phyloP scores from a whole-genome alignment of 2,113 vertebrate genomes.

The Stercorarius parasiticus region DNA sequence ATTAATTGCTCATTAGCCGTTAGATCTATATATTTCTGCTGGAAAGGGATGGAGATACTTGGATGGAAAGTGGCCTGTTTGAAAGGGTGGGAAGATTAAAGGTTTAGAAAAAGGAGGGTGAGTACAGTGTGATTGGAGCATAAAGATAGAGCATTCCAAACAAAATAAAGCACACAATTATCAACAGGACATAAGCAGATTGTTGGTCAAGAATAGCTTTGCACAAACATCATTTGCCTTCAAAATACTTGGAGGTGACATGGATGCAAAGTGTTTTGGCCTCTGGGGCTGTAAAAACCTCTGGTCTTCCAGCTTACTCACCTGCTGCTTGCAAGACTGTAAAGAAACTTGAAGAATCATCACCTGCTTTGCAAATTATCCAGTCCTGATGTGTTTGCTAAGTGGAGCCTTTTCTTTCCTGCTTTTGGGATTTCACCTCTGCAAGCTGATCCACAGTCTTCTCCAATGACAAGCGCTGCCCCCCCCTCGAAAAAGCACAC shows the following conservation, averaged over 20 bases:
- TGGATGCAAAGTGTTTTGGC: neutral
- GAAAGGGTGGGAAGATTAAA: neutral
- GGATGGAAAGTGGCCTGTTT: neutral
- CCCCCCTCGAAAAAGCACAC: neutral
- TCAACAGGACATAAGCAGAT: neutral
- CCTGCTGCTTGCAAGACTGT: neutral
- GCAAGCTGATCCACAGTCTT: neutral
- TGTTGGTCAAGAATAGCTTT: fast-evolving
- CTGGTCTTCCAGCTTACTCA: neutral
- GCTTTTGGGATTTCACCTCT: neutral
- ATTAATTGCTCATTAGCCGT: neutral
- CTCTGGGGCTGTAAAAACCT: neutral
- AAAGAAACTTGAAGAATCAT: neutral
- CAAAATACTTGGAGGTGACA: neutral
- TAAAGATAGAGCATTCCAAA: neutral
- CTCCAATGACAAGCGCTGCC: neutral
- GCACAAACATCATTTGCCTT: neutral
- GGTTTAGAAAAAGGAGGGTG: neutral
- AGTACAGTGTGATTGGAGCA: neutral
- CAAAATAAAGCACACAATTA: neutral
- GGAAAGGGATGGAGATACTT: neutral
- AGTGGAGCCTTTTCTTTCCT: neutral
- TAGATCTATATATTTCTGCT: neutral
- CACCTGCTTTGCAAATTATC: neutral
- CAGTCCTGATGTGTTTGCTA: neutral